Conservation (phyloP, 2,888 invertebrate species). For the Nemotelus pantherinus region DNA sequence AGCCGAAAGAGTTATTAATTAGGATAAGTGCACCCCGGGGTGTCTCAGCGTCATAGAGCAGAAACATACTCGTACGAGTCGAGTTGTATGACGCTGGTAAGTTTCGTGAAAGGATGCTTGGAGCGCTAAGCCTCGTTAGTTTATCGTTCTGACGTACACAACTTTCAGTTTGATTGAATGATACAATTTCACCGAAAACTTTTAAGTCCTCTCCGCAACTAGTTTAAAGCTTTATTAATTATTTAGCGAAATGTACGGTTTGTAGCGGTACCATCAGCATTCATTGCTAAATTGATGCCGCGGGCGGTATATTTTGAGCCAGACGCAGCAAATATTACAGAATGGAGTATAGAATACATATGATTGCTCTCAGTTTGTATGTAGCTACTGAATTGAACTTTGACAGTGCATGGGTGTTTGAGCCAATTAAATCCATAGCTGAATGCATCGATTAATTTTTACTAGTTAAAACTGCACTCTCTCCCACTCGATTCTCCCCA, state of each 20-base stretch:
- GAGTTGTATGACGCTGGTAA: background rate
- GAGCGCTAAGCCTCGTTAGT: conserved; percentile 28
- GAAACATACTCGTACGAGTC: background rate
- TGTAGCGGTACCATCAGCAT: background rate
- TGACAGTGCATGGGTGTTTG: too few species aligned
- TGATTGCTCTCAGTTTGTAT: too few species aligned
- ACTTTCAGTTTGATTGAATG: conserved; percentile 29
- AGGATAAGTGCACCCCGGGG: conserved; percentile 43
- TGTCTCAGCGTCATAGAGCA: background rate
- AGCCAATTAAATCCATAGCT: too few species aligned
- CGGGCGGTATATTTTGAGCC: background rate
- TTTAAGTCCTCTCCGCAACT: conserved; percentile 35
- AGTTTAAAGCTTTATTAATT: conserved; percentile 43
- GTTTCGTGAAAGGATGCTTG: background rate
- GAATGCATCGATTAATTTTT: too few species aligned
- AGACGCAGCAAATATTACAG: background rate
- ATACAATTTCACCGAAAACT: conserved; percentile 27
- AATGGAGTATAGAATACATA: too few species aligned
- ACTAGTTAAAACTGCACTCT: too few species aligned
- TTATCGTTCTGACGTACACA: conserved; percentile 8
- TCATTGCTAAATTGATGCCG: conserved; percentile 16
- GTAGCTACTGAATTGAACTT: too few species aligned
- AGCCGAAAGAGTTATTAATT: conserved; percentile 42
- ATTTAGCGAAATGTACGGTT: conserved; percentile 2
- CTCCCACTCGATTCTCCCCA: too few species aligned